These are phyloP conservation scores for Cyprinodon variegatus DNA, from an alignment of 2,113 vertebrate genomes.

Conservation along the genomic window DNA sequence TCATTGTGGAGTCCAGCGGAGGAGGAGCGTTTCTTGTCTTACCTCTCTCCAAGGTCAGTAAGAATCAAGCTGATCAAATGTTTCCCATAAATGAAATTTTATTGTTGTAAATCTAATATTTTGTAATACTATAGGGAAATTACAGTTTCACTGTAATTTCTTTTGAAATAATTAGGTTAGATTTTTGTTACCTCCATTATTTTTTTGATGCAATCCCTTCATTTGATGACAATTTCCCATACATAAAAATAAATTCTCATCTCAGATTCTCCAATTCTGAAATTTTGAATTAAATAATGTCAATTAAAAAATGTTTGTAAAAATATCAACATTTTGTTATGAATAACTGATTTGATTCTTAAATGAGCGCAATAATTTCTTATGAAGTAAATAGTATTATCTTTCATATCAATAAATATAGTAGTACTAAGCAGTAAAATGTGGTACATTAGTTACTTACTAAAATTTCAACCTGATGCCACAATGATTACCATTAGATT, in stretches of 20 bases:
- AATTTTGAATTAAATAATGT: neutral
- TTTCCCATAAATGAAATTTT: neutral
- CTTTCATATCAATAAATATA: too few relatives aligned
- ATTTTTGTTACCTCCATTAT: neutral
- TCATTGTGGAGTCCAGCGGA: slow-evolving; percentile 94
- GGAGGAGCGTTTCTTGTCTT: slow-evolving; percentile 94
- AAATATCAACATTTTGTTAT: too few relatives aligned
- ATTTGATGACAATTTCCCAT: neutral
- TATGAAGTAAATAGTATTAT: too few relatives aligned
- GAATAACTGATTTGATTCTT: too few relatives aligned
- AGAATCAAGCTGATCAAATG: neutral
- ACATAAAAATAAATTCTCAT: neutral
- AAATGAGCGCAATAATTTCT: too few relatives aligned
- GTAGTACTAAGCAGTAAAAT: too few relatives aligned
- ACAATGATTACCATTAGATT: neutral
- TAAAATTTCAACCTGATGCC: too few relatives aligned
- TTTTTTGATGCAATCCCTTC: neutral
- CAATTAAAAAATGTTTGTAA: too few relatives aligned
- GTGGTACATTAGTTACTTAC: too few relatives aligned
- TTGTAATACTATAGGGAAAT: neutral
- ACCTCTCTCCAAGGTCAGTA: slow-evolving; percentile 90
- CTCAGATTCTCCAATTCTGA: neutral
- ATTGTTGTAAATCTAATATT: neutral
- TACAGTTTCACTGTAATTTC: neutral
- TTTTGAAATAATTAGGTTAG: neutral